These are phyloP conservation scores for Tipula unca DNA, from an alignment of 2,888 invertebrate species.

Conservation along the genomic window DNA sequence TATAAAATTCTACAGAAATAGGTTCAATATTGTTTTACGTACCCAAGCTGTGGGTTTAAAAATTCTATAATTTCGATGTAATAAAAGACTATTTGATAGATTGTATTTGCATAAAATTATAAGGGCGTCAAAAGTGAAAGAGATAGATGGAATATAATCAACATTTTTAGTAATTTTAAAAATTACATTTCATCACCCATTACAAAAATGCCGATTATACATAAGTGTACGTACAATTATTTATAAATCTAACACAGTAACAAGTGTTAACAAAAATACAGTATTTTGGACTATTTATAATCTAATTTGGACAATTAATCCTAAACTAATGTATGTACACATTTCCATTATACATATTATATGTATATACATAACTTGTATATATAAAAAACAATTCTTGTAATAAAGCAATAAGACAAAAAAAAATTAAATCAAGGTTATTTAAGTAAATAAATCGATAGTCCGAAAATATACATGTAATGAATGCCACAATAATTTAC, in stretches of 20 bases:
- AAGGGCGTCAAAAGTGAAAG: background rate
- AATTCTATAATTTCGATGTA: too few relatives aligned
- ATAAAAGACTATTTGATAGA: too few relatives aligned
- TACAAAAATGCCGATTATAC: background rate
- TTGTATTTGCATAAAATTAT: background rate
- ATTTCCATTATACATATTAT: too few relatives aligned
- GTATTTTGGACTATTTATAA: background rate
- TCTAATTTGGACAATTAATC: background rate
- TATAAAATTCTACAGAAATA: too few relatives aligned
- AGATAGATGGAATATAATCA: background rate
- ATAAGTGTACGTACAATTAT: too few relatives aligned
- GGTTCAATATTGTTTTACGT: too few relatives aligned
- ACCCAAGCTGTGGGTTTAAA: too few relatives aligned
- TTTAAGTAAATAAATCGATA: conserved; percentile 4
- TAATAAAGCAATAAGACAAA: background rate
- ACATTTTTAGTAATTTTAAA: background rate
- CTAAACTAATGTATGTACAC: background rate
- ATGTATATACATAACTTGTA: too few relatives aligned
- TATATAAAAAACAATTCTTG: background rate
- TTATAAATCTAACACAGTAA: background rate
- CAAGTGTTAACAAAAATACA: background rate
- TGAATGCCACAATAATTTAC: background rate
- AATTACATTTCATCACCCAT: background rate
- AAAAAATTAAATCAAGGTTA: background rate
- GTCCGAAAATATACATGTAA: background rate